A percentile compares a stretch with the other conserved stretches of the same genome.
phyloP scores from a whole-genome alignment of 2,797 vertebrate species.

The Trichosurus vulpecula region DNA sequence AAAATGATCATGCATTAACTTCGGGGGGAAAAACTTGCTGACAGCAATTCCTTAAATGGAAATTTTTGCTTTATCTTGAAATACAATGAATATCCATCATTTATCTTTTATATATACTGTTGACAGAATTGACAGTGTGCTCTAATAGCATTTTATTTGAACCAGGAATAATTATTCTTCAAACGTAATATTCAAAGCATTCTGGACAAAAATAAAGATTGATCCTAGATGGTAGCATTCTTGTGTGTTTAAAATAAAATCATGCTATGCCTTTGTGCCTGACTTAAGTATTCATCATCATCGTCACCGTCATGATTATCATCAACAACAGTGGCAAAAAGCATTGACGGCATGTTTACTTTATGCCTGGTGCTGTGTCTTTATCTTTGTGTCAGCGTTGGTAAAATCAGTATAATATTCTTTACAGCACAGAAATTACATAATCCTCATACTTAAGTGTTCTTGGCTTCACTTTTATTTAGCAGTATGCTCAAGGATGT shows the following conservation, averaged over 20 bases:
- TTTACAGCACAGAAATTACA: not conserved
- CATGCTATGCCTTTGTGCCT: not conserved
- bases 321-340: not conserved
- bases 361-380: no score
- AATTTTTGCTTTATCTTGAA: not conserved
- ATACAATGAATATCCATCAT: not conserved
- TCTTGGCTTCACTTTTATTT: not conserved
- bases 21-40: not conserved
- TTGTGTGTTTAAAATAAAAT: not conserved
- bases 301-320: not conserved
- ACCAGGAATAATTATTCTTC: not conserved
- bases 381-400: not conserved
- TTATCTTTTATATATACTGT: not conserved
- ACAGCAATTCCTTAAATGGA: slow-evolving; percentile 9
- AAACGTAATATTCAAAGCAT: not conserved
- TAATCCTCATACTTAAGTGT: not conserved
- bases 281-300: not conserved
- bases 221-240: not conserved
- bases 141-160: not conserved
- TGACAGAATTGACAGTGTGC: not conserved
- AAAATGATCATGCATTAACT: not conserved
- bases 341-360: not conserved
- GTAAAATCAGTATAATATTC: not conserved
- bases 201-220: not conserved
- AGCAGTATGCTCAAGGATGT: no score